phyloP scores from a whole-genome alignment of 2,888 invertebrate species.

The Cantharis nigra region DNA sequence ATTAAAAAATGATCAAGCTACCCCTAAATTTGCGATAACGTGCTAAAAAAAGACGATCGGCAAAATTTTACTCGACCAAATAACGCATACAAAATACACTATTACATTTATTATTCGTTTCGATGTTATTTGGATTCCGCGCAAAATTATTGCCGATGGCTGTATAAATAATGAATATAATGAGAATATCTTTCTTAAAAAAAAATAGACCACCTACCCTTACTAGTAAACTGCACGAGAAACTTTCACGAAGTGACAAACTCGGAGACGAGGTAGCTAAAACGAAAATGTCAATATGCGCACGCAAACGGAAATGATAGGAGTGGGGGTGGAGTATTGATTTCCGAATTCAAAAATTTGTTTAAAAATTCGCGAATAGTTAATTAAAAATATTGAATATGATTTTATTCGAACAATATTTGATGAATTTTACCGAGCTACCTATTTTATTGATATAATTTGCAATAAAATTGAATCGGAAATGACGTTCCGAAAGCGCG shows the following conservation, averaged over 20 bases:
- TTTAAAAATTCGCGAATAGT: not conserved
- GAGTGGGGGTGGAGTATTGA: slow-evolving; percentile 17
- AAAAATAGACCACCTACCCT: slow-evolving; percentile 35
- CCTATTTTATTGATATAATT: not conserved
- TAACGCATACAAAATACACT: slow-evolving; percentile 1
- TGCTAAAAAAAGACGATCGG: not conserved
- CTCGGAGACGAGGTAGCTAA: not conserved
- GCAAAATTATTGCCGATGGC: not conserved
- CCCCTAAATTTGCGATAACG: not conserved
- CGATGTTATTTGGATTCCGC: not conserved
- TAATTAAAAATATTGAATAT: not conserved
- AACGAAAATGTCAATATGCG: slow-evolving; percentile 34
- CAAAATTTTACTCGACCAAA: not conserved
- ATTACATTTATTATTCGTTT: not conserved
- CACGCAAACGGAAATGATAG: slow-evolving; percentile 46
- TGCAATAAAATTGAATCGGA: not conserved
- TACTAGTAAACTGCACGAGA: slow-evolving; percentile 41
- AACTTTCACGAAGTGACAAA: slow-evolving; percentile 13
- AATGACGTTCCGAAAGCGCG: not conserved
- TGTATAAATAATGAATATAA: slow-evolving; percentile 2
- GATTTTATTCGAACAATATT: not conserved
- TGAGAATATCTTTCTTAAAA: not conserved
- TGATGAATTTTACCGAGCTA: not conserved
- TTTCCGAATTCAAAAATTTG: not conserved
- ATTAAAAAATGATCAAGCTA: not conserved